Percentiles rank a stretch among this genome's conserved stretches.
phyloP scores from a whole-genome alignment of 2,888 invertebrate genomes.

The Pseudococcus jackbeardsleyi region DNA sequence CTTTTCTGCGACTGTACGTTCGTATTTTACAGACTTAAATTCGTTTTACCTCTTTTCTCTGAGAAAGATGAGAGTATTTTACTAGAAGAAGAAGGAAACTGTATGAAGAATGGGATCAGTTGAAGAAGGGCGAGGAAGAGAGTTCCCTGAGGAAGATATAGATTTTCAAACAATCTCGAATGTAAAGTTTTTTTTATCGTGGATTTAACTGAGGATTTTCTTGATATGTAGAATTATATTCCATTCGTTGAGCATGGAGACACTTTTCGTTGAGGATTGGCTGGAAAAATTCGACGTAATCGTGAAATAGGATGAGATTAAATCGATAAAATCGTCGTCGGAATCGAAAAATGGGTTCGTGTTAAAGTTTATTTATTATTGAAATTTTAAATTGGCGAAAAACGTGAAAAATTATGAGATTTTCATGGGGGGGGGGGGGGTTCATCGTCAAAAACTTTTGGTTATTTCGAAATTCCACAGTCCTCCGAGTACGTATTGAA shows the following conservation, averaged over 20 bases:
- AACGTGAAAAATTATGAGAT: too few relatives aligned
- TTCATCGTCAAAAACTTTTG: too few relatives aligned
- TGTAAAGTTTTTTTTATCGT: neutral
- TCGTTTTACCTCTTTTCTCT: neutral
- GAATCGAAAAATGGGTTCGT: neutral
- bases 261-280: neutral
- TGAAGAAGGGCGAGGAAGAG: neutral
- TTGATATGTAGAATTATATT: neutral
- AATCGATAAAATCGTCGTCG: neutral
- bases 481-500: too few relatives aligned
- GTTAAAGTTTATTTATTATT: too few relatives aligned
- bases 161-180: neutral
- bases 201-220: neutral
- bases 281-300: neutral
- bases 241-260: neutral
- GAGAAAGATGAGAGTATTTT: neutral
- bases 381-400: too few relatives aligned
- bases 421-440: too few relatives aligned
- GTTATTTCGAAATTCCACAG: too few relatives aligned
- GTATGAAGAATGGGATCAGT: constrained; percentile 6
- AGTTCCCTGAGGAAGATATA: neutral
- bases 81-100: neutral
- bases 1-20: neutral
- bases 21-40: constrained; percentile 31
- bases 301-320: neutral